Percentiles rank a stretch among this genome's conserved stretches.
Conservation (phyloP, 2,113 vertebrate species). For the Glaucidium brasilianum region DNA sequence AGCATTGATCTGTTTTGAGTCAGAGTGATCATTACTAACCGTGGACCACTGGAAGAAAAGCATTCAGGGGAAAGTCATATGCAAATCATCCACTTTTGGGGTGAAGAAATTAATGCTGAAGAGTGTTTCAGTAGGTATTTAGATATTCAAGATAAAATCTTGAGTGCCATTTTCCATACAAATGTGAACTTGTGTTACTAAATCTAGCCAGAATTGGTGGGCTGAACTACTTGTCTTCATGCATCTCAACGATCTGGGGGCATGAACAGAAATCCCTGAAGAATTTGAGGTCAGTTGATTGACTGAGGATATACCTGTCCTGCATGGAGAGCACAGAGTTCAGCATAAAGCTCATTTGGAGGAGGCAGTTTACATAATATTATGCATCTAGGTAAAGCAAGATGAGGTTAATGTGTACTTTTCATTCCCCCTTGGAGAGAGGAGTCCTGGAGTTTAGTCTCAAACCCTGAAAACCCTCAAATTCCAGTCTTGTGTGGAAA, state of each 20-base stretch:
- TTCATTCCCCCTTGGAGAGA: neutral
- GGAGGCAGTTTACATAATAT: neutral
- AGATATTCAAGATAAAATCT: neutral
- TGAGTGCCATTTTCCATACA: neutral
- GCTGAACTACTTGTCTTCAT: neutral
- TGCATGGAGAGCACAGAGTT: neutral
- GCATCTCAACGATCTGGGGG: neutral
- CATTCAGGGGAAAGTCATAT: neutral
- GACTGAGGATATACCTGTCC: neutral
- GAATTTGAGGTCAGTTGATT: neutral
- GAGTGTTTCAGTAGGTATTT: neutral
- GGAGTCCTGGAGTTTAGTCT: neutral
- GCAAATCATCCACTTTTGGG: neutral
- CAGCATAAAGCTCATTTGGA: neutral
- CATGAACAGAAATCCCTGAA: neutral
- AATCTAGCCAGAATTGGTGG: neutral
- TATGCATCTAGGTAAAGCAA: neutral
- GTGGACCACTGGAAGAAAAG: neutral
- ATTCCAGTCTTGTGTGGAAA: neutral
- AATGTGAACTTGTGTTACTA: neutral
- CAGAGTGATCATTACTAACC: neutral
- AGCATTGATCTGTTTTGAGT: neutral
- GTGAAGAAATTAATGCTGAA: neutral
- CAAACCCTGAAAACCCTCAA: neutral
- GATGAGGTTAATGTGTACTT: neutral